Conservation (phyloP, 2,888 invertebrate genomes). For the Sacculina carcini region DNA sequence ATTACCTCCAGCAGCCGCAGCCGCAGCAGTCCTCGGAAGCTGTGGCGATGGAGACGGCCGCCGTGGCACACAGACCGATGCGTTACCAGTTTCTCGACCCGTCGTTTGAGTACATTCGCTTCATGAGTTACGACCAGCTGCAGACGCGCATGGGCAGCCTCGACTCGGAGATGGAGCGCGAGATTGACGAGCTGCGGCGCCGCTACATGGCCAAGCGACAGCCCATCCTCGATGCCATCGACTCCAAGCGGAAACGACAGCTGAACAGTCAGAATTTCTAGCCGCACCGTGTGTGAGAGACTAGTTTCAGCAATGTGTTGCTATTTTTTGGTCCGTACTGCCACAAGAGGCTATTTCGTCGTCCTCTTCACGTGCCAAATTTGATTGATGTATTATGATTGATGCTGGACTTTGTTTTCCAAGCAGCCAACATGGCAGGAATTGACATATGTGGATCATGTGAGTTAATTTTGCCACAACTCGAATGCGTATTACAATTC, state of each 20-base stretch:
- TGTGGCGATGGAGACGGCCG: background rate
- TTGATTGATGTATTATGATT: too few species aligned
- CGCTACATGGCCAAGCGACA: constrained; percentile 90
- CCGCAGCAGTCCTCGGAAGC: constrained; percentile 1
- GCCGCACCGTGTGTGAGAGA: constrained; percentile 4
- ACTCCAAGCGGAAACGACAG: constrained; percentile 83
- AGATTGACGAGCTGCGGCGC: constrained; percentile 78
- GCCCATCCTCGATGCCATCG: constrained; percentile 95
- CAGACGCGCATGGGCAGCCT: constrained; percentile 68
- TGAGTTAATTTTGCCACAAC: too few species aligned
- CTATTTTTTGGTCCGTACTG: too few species aligned
- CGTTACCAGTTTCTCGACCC: background rate
- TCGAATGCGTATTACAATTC: too few species aligned
- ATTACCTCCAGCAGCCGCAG: constrained; percentile 8
- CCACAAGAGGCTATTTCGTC: too few species aligned
- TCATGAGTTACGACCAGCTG: constrained; percentile 60
- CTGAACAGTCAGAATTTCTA: constrained; percentile 46
- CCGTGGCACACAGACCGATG: background rate
- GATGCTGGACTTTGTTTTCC: too few species aligned
- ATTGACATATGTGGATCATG: too few species aligned
- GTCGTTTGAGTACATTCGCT: background rate
- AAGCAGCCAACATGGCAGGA: too few species aligned
- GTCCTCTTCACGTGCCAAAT: too few species aligned
- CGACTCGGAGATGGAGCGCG: constrained; percentile 94
- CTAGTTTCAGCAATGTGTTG: too few species aligned